Percentiles rank a stretch among this genome's conserved stretches.
These are phyloP conservation scores for Castor canadensis DNA, from an alignment of 2,113 vertebrate genomes.

Conservation along the genomic window DNA sequence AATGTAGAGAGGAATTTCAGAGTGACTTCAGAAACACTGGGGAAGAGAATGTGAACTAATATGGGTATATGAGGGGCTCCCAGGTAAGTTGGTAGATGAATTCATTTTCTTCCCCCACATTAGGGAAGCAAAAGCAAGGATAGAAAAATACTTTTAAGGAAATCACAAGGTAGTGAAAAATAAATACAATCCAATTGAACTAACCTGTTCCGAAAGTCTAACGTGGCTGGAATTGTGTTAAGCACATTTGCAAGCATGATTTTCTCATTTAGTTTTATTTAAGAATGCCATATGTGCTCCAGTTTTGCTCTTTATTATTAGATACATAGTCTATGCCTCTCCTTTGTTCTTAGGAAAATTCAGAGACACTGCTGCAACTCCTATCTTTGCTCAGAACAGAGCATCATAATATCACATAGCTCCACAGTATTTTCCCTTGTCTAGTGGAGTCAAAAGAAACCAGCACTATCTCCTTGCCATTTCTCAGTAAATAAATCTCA, in stretches of 20 bases:
- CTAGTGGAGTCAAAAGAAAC: not conserved
- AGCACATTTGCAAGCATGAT: not conserved
- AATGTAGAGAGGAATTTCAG: not conserved
- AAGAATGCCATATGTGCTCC: not conserved
- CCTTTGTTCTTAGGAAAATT: not conserved
- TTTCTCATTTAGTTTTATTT: constrained; percentile 14
- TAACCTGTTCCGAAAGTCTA: constrained; percentile 6
- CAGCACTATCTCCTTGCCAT: not conserved
- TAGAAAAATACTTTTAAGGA: not conserved
- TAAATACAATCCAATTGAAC: not conserved
- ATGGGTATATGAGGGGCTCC: not conserved
- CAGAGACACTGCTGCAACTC: not conserved
- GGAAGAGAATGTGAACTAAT: not conserved
- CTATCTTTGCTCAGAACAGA: not conserved
- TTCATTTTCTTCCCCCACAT: not conserved
- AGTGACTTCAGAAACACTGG: not conserved
- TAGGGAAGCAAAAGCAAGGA: not conserved
- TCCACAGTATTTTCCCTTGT: not conserved
- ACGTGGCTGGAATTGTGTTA: not conserved
- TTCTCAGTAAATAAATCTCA: not conserved
- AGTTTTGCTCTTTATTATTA: constrained; percentile 15
- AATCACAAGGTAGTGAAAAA: constrained; percentile 2
- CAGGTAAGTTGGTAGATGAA: too few species aligned
- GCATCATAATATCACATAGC: accelerated
- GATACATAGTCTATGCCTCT: not conserved